Base-by-base conservation (phyloP, 2,113 vertebrate genomes). In the Columbina picui region DNA sequence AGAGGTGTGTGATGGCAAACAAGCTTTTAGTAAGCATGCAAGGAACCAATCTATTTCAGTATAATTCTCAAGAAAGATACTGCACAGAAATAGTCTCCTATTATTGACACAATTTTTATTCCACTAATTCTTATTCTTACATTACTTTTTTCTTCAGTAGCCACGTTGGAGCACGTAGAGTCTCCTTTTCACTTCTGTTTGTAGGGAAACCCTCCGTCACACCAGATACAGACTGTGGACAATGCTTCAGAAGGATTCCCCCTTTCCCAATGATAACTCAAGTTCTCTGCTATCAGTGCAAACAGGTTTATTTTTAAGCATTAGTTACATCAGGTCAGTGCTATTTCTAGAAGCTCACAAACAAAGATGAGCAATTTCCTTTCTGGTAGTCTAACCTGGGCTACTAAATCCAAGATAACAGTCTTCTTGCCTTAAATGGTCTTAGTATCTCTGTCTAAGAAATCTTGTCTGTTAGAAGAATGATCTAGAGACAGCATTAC, bases 281-380 rank as follows among this genome's bases (percentile, higher is more conserved):
- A 36, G 88, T 94, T 94, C 47, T 36, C 39, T 69, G 38, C 52
- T 90, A 26, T 60, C 56, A 85, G 1, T 64, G 82, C 34, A 91
- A 92, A 77, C 1, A 1, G n/a, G 13, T 96, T 92, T 96, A 94
- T 94, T 96, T 96, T 92, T 94, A 96, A 95, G 27, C 57, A 61
- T 38, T 27, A 12, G 22, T 94, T 93, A 70, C 57, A 89, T 94
- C 79, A 93, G 69, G 50, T 85, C 59, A 29, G 23, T 38, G 50
- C 65, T 97, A 96, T 95, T 97, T 95, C 87, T 92, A 93, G 92
- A 87, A 26, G 22, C 45, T 81, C 39, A 76, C 70, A 81, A 90
- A 27, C 32, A 74, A 68, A 65, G 90, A 81, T 94, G 91, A 95
- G 74, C 67, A 60, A 85, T 92, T 95, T 92, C 86, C 71, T 91